These are phyloP conservation scores for Sesia bembeciformis DNA, from an alignment of 2,888 invertebrate species.

Conservation along the genomic window DNA sequence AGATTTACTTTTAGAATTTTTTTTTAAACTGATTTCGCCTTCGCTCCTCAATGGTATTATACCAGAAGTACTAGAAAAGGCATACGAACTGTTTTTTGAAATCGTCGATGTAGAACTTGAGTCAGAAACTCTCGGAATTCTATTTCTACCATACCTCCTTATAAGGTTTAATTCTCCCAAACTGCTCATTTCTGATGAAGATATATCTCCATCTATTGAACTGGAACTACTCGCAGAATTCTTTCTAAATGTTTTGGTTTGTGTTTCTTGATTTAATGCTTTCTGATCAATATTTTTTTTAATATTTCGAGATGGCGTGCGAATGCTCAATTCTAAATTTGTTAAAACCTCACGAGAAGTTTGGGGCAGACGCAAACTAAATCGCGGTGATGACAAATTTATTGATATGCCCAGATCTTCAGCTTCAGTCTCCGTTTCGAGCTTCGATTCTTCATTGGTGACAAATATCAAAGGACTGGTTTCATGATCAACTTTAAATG, in stretches of 20 bases:
- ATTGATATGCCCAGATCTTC: conserved; percentile 47
- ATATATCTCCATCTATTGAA: conserved; percentile 48
- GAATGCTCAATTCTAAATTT: conserved; percentile 28
- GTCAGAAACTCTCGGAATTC: conserved; percentile 33
- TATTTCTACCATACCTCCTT: conserved; percentile 25
- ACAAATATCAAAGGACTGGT: conserved; percentile 46
- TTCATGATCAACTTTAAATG: conserved; percentile 39
- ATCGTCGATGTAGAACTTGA: conserved; percentile 36
- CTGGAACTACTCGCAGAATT: conserved; percentile 35
- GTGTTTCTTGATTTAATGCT: neutral
- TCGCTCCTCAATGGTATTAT: conserved; percentile 50
- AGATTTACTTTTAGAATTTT: conserved; percentile 16
- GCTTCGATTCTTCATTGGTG: conserved; percentile 22
- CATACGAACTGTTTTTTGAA: conserved; percentile 36
- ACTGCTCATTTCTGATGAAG: conserved; percentile 61
- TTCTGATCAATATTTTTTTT: conserved; percentile 2
- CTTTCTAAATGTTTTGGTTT: conserved; percentile 16
- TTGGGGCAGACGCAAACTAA: conserved; percentile 53
- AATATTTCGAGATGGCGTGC: conserved; percentile 10
- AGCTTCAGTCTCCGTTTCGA: conserved; percentile 24
- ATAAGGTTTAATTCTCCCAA: conserved; percentile 50
- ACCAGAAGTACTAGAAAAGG: conserved; percentile 20
- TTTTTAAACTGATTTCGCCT: conserved; percentile 46
- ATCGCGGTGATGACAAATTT: conserved; percentile 58
- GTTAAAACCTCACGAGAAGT: conserved; percentile 45